Percentiles rank a stretch among this genome's conserved stretches.
Conservation (phyloP, 2,113 vertebrate genomes). For the Hydrolagus affinis region DNA sequence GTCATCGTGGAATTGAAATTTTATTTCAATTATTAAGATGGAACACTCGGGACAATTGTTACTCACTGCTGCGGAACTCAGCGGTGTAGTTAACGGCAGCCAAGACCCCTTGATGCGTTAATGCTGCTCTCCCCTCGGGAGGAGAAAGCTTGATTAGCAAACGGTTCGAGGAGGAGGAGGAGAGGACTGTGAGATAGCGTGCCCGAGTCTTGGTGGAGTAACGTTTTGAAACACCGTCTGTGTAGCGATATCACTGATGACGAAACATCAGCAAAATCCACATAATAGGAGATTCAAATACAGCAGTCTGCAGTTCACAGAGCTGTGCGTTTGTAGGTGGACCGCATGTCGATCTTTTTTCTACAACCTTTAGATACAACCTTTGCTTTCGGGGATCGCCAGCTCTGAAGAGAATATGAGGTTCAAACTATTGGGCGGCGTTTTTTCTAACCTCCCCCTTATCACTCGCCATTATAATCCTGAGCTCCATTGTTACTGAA, state of each 20-base stretch:
- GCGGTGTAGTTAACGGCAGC: not conserved
- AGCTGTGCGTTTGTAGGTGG: not conserved
- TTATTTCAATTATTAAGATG: conserved; percentile 10
- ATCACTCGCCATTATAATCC: too few species aligned
- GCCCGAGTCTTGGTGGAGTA: not conserved
- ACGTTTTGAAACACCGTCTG: not conserved
- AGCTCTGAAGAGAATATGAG: too few species aligned
- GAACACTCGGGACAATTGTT: not conserved
- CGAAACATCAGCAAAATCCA: not conserved
- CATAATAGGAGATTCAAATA: not conserved
- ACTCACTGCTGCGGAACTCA: not conserved
- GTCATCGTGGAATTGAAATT: not conserved
- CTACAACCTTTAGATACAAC: too few species aligned
- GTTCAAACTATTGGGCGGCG: too few species aligned
- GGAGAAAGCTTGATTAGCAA: not conserved
- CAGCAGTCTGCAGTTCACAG: not conserved
- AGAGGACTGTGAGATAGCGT: not conserved
- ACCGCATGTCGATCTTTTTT: not conserved
- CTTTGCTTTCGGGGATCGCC: too few species aligned
- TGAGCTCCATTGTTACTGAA: too few species aligned
- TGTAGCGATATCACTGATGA: not conserved
- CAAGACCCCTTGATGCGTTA: not conserved
- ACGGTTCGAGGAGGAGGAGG: not conserved
- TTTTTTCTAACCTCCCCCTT: too few species aligned
- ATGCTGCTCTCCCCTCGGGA: not conserved